Conservation (phyloP, 2,797 vertebrate species). For the Notolepis coatsorum region DNA sequence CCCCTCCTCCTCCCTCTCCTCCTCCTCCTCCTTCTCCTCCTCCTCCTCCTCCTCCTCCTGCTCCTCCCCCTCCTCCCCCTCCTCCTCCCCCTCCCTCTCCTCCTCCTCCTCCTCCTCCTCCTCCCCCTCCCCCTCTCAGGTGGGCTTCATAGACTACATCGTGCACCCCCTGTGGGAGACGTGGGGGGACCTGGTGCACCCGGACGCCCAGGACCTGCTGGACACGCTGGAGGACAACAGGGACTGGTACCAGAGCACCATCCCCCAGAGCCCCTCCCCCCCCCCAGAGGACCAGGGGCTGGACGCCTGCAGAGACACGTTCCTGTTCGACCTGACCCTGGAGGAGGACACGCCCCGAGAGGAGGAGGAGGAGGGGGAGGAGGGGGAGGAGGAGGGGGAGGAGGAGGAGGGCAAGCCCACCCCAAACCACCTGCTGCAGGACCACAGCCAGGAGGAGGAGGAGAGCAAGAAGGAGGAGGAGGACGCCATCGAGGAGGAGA, state of each 20-base stretch:
- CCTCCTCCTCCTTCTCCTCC: not conserved
- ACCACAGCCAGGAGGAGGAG: conserved; percentile 58
- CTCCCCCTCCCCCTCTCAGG: conserved; percentile 71
- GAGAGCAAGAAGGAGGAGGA: conserved; percentile 46
- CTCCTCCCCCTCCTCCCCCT: too few relatives aligned
- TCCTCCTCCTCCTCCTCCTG: not conserved
- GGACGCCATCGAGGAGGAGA: conserved; percentile 32
- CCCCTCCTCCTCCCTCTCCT: too few relatives aligned
- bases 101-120: conserved; percentile 10
- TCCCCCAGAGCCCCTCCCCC: conserved; percentile 91
- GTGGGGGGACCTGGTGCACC: conserved; percentile 94
- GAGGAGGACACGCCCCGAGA: conserved; percentile 77
- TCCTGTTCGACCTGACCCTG: conserved; percentile 90
- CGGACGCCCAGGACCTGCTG: conserved; percentile 93
- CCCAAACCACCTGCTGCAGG: conserved; percentile 72
- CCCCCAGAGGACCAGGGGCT: conserved; percentile 82
- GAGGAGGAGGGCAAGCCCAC: conserved; percentile 47
- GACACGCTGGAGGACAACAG: conserved; percentile 94
- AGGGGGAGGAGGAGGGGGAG: conserved; percentile 54
- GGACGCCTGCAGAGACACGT: conserved; percentile 84
- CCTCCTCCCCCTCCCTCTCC: not conserved
- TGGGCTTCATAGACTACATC: conserved; percentile 96
- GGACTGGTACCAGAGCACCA: conserved; percentile 94
- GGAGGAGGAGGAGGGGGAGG: conserved; percentile 33
- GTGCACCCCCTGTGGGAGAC: conserved; percentile 96